Evolutionary conservation across 1,140 invertebrate genomes (phyloP), one percentile per base, ranked within the genome.

Genomic region (Zophobas atratus): DNA sequence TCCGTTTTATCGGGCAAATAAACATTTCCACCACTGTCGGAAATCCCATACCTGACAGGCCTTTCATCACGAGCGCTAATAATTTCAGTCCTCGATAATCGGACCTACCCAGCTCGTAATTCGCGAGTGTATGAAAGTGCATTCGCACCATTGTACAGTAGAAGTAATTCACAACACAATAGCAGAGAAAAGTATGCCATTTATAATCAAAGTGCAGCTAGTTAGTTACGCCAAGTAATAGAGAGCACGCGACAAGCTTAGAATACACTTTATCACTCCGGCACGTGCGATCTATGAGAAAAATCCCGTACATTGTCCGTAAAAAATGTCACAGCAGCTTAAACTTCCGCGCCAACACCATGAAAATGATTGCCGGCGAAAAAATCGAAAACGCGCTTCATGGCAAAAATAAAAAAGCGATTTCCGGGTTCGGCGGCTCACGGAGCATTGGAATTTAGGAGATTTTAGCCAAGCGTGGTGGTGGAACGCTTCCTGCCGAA

Each of bases 211-310:
- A 77, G 67, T 51, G 49, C 67, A 77, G 70, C 76, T 77, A 73
- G 76, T 77, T 77, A 77, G 76, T 77, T 77, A 77, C 76, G 76
- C 76, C 70, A 77, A 77, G 76, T 77, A 73, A 73, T 77, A 77
- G 76, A 77, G 76, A 77, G 76, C 76, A 77, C 76, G 76, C 70
- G 76, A 56, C 76, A 72, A 77, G 67, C 53, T 51, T 32, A 53
- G 8, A 53, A 41, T 49, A 70, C 73, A 77, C 55, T 71, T 77
- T 73, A 72, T 77, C 46, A 56, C 55, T 32, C 46, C 33, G 41
- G 49, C 76, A 41, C 76, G 76, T 72, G 76, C 76, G 41, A 77
- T 77, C 49, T 67, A 67, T 67, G 60, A 67, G 60, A 67, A 67
- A 67, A 67, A 67, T 67, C 43, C 60, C 60, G 43, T 39, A 43